These are phyloP conservation scores for Pangasianodon hypophthalmus DNA, from an alignment of 2,113 vertebrate genomes.

Conservation along the genomic window DNA sequence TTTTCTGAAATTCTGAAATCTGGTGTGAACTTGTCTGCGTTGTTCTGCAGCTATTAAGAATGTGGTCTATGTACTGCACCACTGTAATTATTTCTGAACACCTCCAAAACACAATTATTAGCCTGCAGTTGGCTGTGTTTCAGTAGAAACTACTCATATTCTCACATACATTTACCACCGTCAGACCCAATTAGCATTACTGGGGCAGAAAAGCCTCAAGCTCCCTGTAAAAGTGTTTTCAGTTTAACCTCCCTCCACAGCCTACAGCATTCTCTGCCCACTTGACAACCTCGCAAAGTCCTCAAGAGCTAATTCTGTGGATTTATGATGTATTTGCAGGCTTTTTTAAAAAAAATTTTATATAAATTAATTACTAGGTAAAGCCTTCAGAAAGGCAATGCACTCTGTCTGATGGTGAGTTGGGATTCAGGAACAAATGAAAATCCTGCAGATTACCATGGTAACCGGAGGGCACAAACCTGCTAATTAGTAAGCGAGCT, in stretches of 20 bases:
- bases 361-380: constrained; percentile 20
- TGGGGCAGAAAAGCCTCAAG: not conserved
- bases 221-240: not conserved
- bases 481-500: constrained; percentile 23
- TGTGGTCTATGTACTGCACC: not conserved
- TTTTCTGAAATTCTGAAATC: not conserved
- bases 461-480: constrained; percentile 21
- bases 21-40: not conserved
- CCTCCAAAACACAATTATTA: not conserved
- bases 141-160: not conserved
- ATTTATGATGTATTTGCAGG: not conserved
- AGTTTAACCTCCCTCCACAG: not conserved
- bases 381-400: not conserved
- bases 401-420: not conserved
- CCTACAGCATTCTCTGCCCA: constrained; percentile 21
- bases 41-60: not conserved
- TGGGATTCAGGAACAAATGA: constrained; percentile 29
- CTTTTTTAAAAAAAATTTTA: not conserved
- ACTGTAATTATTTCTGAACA: not conserved
- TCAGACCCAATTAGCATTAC: not conserved
- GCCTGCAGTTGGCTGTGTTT: not conserved
- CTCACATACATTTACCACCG: not conserved
- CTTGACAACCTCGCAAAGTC: not conserved
- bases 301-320: not conserved
- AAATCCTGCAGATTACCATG: constrained; percentile 29